A percentile compares a stretch with the other conserved stretches of the same genome.
Conservation (phyloP, 2,113 vertebrate genomes). For the Pogona vitticeps region DNA sequence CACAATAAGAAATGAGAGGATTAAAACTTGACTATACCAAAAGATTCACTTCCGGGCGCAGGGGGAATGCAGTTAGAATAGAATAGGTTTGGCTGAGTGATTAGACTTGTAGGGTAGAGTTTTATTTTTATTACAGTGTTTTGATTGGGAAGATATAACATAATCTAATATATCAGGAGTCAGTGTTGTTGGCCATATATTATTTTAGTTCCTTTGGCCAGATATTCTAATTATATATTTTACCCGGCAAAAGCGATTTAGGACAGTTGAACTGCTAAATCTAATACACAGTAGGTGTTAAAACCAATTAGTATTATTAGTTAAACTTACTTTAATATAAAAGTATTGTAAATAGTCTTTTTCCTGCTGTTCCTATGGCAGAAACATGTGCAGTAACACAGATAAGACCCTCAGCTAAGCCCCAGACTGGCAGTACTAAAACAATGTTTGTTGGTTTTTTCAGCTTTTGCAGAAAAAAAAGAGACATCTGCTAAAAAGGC, state of each 20-base stretch:
- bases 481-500: not conserved
- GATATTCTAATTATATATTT: not conserved
- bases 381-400: not conserved
- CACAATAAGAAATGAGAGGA: not conserved
- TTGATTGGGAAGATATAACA: not conserved
- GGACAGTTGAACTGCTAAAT: not conserved
- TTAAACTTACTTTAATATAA: too few relatives aligned
- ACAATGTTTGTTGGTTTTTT: not conserved
- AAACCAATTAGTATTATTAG: not conserved
- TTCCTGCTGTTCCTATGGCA: not conserved
- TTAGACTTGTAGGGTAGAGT: not conserved
- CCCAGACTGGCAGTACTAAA: not conserved
- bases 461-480: not conserved
- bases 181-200: not conserved
- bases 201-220: not conserved
- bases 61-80: not conserved
- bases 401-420: not conserved
- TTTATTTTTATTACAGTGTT: not conserved
- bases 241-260: not conserved
- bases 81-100: not conserved
- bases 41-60: not conserved
- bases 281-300: not conserved
- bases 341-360: too few relatives aligned
- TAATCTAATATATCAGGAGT: not conserved
- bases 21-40: not conserved